These are phyloP conservation scores for Himalopsyche anomala DNA, from an alignment of 2,888 invertebrate species.

Conservation along the genomic window DNA sequence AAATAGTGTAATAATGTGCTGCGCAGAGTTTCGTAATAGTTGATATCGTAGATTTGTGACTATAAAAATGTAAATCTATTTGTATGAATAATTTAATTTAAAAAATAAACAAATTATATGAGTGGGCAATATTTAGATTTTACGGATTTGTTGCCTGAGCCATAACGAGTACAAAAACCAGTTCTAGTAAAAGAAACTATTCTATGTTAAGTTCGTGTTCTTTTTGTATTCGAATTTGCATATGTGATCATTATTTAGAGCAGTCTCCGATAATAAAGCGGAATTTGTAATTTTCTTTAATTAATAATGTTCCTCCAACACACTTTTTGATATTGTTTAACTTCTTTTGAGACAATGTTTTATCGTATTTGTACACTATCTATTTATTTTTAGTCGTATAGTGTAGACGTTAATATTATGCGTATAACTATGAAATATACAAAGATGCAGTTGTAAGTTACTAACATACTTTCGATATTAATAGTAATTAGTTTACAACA, in stretches of 20 bases:
- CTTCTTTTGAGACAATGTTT: no score
- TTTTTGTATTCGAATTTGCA: neutral
- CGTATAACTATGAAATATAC: no score
- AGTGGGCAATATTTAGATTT: conserved; percentile 14
- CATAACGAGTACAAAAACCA: conserved; percentile 19
- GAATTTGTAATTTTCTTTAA: neutral
- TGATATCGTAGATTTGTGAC: no score
- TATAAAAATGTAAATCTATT: no score
- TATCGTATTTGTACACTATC: no score
- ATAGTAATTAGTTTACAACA: no score
- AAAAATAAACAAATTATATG: neutral
- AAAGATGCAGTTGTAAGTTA: no score
- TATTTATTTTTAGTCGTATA: no score
- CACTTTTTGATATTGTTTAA: neutral
- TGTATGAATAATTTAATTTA: neutral
- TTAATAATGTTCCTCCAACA: neutral
- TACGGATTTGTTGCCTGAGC: neutral
- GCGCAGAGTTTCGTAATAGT: no score
- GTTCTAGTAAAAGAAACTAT: conserved; percentile 11
- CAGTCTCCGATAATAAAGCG: neutral
- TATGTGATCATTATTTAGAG: neutral
- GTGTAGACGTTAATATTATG: no score
- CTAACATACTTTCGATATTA: no score
- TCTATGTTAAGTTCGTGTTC: neutral
- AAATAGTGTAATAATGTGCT: no score